These are phyloP conservation scores for Penaeus vannamei DNA, from an alignment of 1,140 invertebrate genomes.

Conservation along the genomic window DNA sequence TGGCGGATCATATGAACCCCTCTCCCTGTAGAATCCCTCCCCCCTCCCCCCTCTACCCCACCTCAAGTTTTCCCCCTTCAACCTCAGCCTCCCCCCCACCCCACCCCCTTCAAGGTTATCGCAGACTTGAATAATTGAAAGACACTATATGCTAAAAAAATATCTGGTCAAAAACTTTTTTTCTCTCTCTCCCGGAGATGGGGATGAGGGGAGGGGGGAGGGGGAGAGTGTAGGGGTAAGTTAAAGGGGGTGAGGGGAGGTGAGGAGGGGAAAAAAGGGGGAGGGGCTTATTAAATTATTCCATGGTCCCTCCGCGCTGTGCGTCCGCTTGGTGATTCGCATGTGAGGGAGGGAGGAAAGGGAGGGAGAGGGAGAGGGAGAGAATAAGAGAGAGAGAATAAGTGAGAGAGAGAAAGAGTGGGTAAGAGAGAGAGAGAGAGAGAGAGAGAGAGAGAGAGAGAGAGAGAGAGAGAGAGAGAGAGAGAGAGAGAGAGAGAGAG, in stretches of 20 bases:
- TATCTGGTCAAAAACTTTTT: neutral
- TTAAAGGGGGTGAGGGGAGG: neutral
- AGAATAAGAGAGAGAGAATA: too few relatives aligned
- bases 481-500: neutral
- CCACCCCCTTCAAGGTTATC: too few relatives aligned
- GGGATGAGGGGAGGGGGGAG: too few relatives aligned
- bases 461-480: too few relatives aligned
- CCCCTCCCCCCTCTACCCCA: neutral
- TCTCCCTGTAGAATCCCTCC: neutral
- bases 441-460: too few relatives aligned
- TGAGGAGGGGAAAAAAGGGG: neutral
- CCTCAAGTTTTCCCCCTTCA: conserved; percentile 8
- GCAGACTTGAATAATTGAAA: too few relatives aligned
- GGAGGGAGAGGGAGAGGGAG: too few relatives aligned
- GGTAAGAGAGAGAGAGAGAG: neutral
- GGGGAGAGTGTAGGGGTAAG: too few relatives aligned
- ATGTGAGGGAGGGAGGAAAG: neutral
- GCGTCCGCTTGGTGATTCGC: neutral
- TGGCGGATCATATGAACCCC: neutral
- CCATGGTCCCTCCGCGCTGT: too few relatives aligned
- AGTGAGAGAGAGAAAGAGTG: neutral
- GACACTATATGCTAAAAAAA: too few relatives aligned
- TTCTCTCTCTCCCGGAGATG: neutral
- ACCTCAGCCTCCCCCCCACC: conserved; percentile 60
- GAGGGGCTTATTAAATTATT: too few relatives aligned